Percentiles rank a stretch among this genome's conserved stretches.
Evolutionary conservation across 2,113 vertebrate species (phyloP).

Genomic region (Phasianus colchicus): DNA sequence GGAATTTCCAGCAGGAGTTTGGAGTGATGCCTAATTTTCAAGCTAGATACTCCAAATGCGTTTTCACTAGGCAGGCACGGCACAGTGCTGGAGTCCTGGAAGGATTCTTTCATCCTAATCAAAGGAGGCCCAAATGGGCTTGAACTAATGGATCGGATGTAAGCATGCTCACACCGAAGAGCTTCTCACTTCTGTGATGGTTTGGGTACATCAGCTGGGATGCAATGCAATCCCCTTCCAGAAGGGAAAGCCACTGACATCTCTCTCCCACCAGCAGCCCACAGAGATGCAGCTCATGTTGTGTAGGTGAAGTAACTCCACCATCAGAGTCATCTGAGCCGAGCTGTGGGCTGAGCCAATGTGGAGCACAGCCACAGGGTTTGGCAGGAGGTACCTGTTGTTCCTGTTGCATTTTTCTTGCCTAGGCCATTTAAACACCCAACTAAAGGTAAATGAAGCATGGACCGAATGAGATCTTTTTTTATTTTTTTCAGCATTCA

Average conservation of each 20-base stretch:
- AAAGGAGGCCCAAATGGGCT: neutral
- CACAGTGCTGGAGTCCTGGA: neutral
- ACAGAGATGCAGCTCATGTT: neutral
- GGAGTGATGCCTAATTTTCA: constrained; percentile 38
- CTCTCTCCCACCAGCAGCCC: neutral
- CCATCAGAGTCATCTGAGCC: neutral
- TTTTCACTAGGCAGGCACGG: neutral
- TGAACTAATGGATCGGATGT: rapidly evolving
- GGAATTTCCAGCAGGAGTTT: constrained; percentile 40
- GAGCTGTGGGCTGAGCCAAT: neutral
- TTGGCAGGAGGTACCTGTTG: constrained; percentile 36
- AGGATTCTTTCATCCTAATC: neutral
- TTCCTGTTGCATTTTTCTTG: neutral
- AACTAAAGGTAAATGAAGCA: neutral
- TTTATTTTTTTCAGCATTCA: neutral
- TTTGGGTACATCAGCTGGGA: neutral
- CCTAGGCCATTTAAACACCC: neutral
- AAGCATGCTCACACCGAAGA: neutral
- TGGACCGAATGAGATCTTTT: constrained; percentile 46
- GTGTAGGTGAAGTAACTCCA: neutral
- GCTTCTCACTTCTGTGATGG: neutral
- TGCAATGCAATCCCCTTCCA: neutral
- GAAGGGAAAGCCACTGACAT: neutral
- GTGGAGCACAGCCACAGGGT: neutral
- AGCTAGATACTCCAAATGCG: neutral